Evolutionary conservation across 2,113 vertebrate species (phyloP).

Genomic region (Camelus dromedarius): DNA sequence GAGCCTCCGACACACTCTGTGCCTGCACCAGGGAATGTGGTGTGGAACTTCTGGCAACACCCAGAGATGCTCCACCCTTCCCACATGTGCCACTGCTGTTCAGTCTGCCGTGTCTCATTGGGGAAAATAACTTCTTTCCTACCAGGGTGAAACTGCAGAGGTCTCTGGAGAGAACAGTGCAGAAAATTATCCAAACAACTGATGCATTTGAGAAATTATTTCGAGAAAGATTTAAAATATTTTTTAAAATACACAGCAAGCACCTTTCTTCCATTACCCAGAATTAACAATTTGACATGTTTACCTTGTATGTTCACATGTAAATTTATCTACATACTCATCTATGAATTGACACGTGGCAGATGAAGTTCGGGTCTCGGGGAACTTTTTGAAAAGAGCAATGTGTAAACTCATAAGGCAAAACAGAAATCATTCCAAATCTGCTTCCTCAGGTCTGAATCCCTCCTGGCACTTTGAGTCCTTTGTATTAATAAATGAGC

Average conservation of each 20-base stretch:
- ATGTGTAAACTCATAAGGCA: background rate
- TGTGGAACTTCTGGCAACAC: background rate
- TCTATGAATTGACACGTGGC: background rate
- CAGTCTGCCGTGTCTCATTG: background rate
- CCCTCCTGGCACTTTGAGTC: background rate
- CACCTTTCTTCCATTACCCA: background rate
- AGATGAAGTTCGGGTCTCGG: background rate
- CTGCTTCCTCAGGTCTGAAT: slow-evolving; percentile 12
- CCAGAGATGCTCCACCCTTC: no score
- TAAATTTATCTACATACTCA: background rate
- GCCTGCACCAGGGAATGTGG: background rate
- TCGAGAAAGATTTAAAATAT: slow-evolving; percentile 38
- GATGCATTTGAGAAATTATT: background rate
- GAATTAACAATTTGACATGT: background rate
- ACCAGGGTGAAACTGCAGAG: background rate
- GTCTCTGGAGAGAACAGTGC: background rate
- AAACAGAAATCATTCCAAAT: background rate
- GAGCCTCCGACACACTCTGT: fast-evolving
- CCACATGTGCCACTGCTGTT: fast-evolving
- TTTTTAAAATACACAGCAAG: background rate
- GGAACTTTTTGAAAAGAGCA: slow-evolving; percentile 1
- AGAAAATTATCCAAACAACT: background rate
- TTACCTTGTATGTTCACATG: background rate
- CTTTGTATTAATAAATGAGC: background rate
- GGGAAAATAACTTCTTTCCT: background rate